Conservation (phyloP, 1,140 invertebrate genomes). For the Araneus ventricosus region DNA sequence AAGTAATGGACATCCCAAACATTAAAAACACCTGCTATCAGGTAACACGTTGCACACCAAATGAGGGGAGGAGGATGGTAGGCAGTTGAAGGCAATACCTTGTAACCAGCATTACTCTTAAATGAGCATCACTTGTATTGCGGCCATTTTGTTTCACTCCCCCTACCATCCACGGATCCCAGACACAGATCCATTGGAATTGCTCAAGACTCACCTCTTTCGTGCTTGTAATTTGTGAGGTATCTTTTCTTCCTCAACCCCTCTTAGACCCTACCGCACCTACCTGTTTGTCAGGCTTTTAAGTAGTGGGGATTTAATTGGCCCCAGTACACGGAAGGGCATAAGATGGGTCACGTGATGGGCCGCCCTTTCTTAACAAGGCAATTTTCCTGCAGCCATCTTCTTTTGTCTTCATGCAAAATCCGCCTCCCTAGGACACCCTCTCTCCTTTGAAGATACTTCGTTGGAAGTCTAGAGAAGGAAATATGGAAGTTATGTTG, state of each 20-base stretch:
- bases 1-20: too few relatives aligned
- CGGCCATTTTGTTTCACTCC: not conserved
- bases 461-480: not conserved
- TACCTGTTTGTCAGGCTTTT: conserved; percentile 21
- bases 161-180: not conserved
- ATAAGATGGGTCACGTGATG: conserved; percentile 2
- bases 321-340: not conserved
- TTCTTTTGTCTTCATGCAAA: conserved; percentile 15
- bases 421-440: not conserved
- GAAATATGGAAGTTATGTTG: not conserved
- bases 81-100: not conserved
- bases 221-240: conserved; percentile 7
- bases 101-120: not conserved
- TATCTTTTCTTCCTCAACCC: not conserved
- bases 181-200: conserved; percentile 14
- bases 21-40: too few relatives aligned
- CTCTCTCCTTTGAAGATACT: not conserved
- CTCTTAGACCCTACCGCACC: not conserved
- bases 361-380: not conserved
- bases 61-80: not conserved
- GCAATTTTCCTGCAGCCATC: conserved; percentile 1
- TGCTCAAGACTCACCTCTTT: not conserved
- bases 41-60: not conserved
- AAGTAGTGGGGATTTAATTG: conserved; percentile 23
- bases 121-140: conserved; percentile 16